These are phyloP conservation scores for Cladopsammia gracilis DNA, from an alignment of 64 coral and sea anemone species.

Conservation along the genomic window DNA sequence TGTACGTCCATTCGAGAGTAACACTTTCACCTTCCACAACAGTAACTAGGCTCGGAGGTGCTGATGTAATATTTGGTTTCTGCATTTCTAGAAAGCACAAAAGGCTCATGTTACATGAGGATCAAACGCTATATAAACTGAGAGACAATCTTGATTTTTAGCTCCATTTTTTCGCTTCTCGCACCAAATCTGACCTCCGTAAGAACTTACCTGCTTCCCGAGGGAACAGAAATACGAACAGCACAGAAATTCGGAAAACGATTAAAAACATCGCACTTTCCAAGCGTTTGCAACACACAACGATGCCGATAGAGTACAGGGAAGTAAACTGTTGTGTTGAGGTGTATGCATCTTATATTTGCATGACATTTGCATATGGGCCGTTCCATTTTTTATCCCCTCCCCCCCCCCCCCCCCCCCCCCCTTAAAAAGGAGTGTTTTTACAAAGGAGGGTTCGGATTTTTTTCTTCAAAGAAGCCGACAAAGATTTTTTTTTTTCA, in stretches of 20 bases:
- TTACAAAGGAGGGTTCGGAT: too few species aligned
- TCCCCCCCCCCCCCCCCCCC: too few species aligned
- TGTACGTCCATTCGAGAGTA: neutral
- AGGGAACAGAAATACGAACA: neutral
- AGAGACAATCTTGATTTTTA: too few species aligned
- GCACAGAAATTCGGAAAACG: neutral
- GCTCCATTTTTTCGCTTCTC: too few species aligned
- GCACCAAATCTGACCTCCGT: too few species aligned
- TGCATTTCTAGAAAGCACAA: neutral
- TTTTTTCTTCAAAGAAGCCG: too few species aligned
- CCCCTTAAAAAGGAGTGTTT: too few species aligned
- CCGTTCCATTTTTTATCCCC: too few species aligned
- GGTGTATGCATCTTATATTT: neutral
- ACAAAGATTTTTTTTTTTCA: too few species aligned
- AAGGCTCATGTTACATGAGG: too few species aligned
- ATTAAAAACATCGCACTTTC: neutral
- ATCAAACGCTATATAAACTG: too few species aligned
- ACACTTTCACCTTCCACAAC: neutral
- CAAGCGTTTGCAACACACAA: neutral
- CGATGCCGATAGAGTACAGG: neutral
- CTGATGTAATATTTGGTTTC: neutral
- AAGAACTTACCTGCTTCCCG: neutral
- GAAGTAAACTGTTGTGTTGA: neutral
- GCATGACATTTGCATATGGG: neutral
- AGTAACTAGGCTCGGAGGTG: neutral